Evolutionary conservation across 2,113 vertebrate genomes (phyloP), one percentile per base, ranked within the genome.

Genomic region (Tragelaphus scriptus): DNA sequence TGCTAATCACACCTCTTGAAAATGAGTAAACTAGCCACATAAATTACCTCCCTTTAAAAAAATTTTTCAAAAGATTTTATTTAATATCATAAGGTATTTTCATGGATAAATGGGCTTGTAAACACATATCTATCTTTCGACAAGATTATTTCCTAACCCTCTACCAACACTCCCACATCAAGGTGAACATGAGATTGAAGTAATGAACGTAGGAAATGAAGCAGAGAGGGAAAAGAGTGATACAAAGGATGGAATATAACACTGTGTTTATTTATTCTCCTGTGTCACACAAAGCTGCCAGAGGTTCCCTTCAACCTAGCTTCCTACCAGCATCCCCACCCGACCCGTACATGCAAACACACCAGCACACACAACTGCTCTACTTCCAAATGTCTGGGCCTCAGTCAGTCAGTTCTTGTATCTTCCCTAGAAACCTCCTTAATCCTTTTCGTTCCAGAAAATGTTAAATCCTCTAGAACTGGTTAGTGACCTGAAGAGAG

Each of bases 91-190:
- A 99, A 99, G 98, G 99, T 99, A 99, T 98, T 98, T 98, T 98
- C 98, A 99, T 98, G 98, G 98, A 99, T 98, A 98, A 99, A 98
- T 99, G 99, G 99, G 98, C 98, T 98, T 98, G 98, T 98, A 98
- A 99, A 99, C 98, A 99, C 98, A 99, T 98, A 98, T 98, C 99
- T 98, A 97, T 90, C 97, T 95, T 90, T 9, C 53, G 93, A 97
- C 92, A 65, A 82, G 90, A 91, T 84, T 7, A 65, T 28, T 85
- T 95, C 51, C 77, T 26, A 40, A 85, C 79, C 88, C 90, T 84
- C 26, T 59, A 90, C 21, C 91, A 49, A 84, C 58, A 81, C 44
- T 85, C 96, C 95, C 96, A 93, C 56, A 86, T 77, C 63, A 79
- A 82, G 68, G 79, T 59, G 98, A 98, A 98, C 98, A 95, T 85